These are phyloP conservation scores for Drosophila ironensis DNA, from an alignment of 1,140 invertebrate species.

Conservation along the genomic window DNA sequence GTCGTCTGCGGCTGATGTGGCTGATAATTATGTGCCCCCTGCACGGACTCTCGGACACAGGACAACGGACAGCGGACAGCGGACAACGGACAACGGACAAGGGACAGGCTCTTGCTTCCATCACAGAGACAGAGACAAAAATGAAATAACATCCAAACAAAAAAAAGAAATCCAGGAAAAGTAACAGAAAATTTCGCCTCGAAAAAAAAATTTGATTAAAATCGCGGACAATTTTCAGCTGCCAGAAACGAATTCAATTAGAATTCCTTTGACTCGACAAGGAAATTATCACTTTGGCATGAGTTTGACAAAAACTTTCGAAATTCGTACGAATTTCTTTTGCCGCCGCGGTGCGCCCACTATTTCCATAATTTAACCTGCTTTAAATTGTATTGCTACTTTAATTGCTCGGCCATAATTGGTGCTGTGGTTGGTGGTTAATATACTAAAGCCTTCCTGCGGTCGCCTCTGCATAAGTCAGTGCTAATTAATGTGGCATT, in stretches of 20 bases:
- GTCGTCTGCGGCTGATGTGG: constrained; percentile 71
- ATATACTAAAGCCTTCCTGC: too few species aligned
- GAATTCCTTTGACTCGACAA: not conserved
- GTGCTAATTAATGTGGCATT: too few species aligned
- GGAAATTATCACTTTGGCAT: not conserved
- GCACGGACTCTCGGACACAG: constrained; percentile 24
- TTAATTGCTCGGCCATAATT: too few species aligned
- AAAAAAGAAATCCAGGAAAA: too few species aligned
- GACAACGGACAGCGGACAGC: not conserved
- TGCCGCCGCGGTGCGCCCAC: too few species aligned
- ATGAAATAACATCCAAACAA: too few species aligned
- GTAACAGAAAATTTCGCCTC: not conserved
- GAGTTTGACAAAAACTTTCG: not conserved
- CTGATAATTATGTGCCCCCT: constrained; percentile 75
- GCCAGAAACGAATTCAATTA: constrained; percentile 15
- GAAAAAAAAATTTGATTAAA: constrained; percentile 6
- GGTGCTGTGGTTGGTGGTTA: too few species aligned
- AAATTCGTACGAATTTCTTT: too few species aligned
- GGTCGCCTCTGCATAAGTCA: too few species aligned
- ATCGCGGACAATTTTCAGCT: constrained; percentile 7
- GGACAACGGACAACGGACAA: constrained; percentile 5
- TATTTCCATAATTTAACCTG: too few species aligned
- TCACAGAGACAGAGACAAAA: not conserved
- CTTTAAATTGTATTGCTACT: too few species aligned
- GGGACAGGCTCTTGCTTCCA: constrained; percentile 1